Evolutionary conservation across 2,888 invertebrate species (phyloP), one percentile per base, ranked within the genome.

Genomic region (Latheticus oryzae): DNA sequence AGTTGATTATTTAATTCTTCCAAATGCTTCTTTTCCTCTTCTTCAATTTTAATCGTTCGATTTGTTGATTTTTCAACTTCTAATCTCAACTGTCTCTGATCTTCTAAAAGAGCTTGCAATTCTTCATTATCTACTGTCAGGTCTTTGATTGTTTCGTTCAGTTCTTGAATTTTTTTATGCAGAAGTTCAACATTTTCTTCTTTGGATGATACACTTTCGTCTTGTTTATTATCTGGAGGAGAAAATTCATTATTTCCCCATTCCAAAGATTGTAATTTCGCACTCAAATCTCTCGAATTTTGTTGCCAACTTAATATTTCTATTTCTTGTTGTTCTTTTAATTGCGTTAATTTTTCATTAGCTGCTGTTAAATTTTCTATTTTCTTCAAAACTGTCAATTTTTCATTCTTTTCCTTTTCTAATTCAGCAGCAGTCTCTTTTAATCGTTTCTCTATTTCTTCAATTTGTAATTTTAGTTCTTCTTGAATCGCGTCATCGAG

Each of bases 271-370:
- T 82, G 83, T 4, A 92, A 72, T 76, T 90, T 88, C 45, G 86
- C 82, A 65, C 83, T 84, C 1, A 90, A 79, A 70, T 91, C 88
- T 64, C 87, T 84, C 65, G 87, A 88, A 71, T 89, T 85, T 54
- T 85, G 84, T 71, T 89, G 87, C 81, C 87, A 88, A 69, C 87
- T 81, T 61, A 89, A 84, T 11, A 92, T 80, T 73, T 91, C 90
- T 72, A 84, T 84, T 66, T 92, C 92, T 75, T 91, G 86, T 60
- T 88, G 87, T 72, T 93, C 91, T 77, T 93, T 93, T 78, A 89
- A 85, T 71, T 93, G 92, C 1, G 86, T 79, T 73, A 93, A 83
- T 58, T 87, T 83, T 40, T 93, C 92, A 73, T 91, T 91, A 1
- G 90, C 89, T 17, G 86, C 82, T 9, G 85, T 85, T 37, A 94